Base-by-base conservation (phyloP, 2,113 vertebrate genomes). In the Apistogramma diplotaenia region DNA sequence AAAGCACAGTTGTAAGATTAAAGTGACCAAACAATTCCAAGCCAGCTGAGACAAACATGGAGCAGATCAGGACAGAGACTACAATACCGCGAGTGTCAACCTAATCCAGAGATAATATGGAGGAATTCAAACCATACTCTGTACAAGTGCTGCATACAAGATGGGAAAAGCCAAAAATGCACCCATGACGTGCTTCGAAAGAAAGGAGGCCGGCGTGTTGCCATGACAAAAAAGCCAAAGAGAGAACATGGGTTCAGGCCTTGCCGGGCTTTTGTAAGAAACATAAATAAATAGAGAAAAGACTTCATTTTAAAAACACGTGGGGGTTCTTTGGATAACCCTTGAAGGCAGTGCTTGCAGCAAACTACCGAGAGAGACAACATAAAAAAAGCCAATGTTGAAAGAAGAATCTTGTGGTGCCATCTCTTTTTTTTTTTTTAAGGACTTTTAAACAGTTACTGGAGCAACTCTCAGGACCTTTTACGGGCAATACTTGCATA, bases 271-370 rank as follows among this genome's bases (percentile, higher is more conserved):
- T 82, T 87, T 91, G 87, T 83, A 87, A 87, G 82, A 80, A 93
- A 92, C 78, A 89, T 90, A 93, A 93, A 93, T 92, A 91, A 93
- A 93, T 86, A 88, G 75, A 90, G 80, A 89, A 87, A 76, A 53
- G 77, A 55, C 70, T 93, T 93, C 49, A 93, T 93, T 94, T 93
- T 83, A 89, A 93, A 35, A 93, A 82, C 90, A 62, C 89, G 82
- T 59, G 1, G 83, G 89, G 91, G 91, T 89, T 84, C 60, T 80
- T 88, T 77, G 21, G 74, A 88, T 37, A 56, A 74, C 49, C 78
- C 83, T 81, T 9, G 49, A 76, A 88, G 81, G 82, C 81, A 81
- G 62, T 19, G 16, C 59, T 59, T 27, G 72, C 54, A 82, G 82
- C 71, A 43, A 82, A 87, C 76, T 29, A 15, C 83, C 59, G 71